Evolutionary conservation across 2,797 vertebrate genomes (phyloP).

Genomic region (Molothrus ater): DNA sequence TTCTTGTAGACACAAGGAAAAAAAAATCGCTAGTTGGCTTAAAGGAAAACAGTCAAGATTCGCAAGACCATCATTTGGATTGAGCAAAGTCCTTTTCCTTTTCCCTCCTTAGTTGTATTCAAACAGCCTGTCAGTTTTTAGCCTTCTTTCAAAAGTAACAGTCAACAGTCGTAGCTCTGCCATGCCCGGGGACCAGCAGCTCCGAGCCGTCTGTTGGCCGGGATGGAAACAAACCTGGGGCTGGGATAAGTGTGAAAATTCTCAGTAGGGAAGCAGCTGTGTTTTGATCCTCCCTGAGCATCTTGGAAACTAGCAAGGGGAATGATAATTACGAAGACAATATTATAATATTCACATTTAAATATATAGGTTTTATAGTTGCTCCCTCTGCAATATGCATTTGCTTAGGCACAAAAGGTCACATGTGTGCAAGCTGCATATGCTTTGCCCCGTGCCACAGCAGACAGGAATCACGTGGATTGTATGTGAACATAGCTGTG

Average conservation of each 20-base stretch:
- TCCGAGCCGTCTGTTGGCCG: slow-evolving; percentile 58
- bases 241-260: slow-evolving; percentile 67
- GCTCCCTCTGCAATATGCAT: slow-evolving; percentile 30
- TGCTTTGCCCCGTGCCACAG: neutral
- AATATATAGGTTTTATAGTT: slow-evolving; percentile 52
- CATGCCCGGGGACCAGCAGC: slow-evolving; percentile 63
- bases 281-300: slow-evolving; percentile 64
- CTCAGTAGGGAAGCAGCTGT: slow-evolving; percentile 67
- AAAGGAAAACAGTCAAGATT: slow-evolving; percentile 53
- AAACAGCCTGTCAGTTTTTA: slow-evolving; percentile 70
- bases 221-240: slow-evolving; percentile 67
- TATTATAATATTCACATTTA: slow-evolving; percentile 66
- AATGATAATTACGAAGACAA: slow-evolving; percentile 43
- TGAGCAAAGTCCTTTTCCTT: slow-evolving; percentile 34
- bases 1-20: neutral
- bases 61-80: slow-evolving; percentile 54
- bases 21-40: slow-evolving; percentile 21
- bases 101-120: slow-evolving; percentile 52
- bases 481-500: neutral
- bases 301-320: slow-evolving; percentile 68
- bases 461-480: neutral
- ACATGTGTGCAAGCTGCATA: neutral
- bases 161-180: slow-evolving; percentile 62
- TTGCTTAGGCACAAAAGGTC: slow-evolving; percentile 37
- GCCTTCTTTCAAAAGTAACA: slow-evolving; percentile 57